Conservation (phyloP, 2,113 vertebrate species). For the Lasiurus borealis region DNA sequence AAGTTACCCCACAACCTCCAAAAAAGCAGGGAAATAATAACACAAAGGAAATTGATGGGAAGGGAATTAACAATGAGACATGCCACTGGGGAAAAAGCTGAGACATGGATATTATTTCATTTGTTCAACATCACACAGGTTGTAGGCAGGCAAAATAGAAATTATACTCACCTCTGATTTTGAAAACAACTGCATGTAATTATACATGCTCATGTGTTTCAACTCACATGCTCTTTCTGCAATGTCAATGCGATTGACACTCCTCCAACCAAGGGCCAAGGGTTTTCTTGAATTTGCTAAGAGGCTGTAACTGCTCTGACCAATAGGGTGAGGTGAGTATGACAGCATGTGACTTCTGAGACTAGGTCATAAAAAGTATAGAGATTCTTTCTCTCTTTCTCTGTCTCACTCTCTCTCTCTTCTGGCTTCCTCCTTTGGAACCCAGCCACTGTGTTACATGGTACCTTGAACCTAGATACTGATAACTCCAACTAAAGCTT, state of each 20-base stretch:
- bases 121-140: fast-evolving
- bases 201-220: neutral
- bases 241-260: too few relatives aligned
- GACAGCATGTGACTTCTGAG: neutral
- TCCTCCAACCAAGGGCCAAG: neutral
- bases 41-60: neutral
- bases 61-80: neutral
- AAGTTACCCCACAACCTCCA: too few relatives aligned
- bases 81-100: neutral
- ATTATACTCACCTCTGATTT: neutral
- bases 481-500: neutral
- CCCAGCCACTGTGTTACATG: neutral
- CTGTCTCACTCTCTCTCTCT: neutral
- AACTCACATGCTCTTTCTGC: neutral
- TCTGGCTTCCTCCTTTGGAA: neutral
- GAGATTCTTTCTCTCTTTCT: neutral
- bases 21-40: neutral
- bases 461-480: neutral
- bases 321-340: neutral
- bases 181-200: neutral
- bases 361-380: neutral
- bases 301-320: neutral
- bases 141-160: neutral
- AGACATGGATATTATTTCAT: neutral
- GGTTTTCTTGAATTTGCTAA: neutral